These are phyloP conservation scores for Euproctis similis DNA, from an alignment of 2,888 invertebrate genomes.

Conservation along the genomic window DNA sequence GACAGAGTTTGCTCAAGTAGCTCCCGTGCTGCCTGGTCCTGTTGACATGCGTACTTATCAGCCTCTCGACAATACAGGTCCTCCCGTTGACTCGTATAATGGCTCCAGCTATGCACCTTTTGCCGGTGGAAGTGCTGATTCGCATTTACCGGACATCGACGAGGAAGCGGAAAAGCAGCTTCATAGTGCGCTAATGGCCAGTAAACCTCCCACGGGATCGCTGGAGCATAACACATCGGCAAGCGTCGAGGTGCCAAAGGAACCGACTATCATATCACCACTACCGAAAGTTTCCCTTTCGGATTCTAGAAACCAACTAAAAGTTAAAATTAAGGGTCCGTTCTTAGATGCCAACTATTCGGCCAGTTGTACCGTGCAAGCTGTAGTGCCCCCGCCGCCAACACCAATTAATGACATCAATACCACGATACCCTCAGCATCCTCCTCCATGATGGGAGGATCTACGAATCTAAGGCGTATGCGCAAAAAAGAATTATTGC, in stretches of 20 bases:
- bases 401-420: constrained; percentile 49
- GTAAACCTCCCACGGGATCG: constrained; percentile 55
- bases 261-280: constrained; percentile 37
- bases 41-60: constrained; percentile 94
- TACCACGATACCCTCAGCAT: constrained; percentile 54
- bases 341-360: constrained; percentile 86
- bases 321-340: constrained; percentile 93
- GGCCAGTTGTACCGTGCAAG: constrained; percentile 75
- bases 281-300: constrained; percentile 83
- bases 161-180: constrained; percentile 87
- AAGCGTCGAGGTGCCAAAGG: constrained; percentile 35
- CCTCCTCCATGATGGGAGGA: constrained; percentile 71
- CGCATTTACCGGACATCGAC: constrained; percentile 82
- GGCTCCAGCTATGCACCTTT: constrained; percentile 80
- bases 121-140: constrained; percentile 81
- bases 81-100: constrained; percentile 78
- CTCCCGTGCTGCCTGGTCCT: constrained; percentile 87
- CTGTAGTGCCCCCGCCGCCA: constrained; percentile 71
- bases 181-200: constrained; percentile 79
- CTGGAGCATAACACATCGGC: constrained; percentile 29
- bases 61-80: constrained; percentile 75
- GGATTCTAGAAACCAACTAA: constrained; percentile 89
- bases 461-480: constrained; percentile 87
- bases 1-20: constrained; percentile 71
- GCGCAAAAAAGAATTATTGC: constrained; percentile 91